Evolutionary conservation across 1,140 invertebrate species (phyloP), one percentile per base, ranked within the genome.

Genomic region (Odontomachus brunneus): DNA sequence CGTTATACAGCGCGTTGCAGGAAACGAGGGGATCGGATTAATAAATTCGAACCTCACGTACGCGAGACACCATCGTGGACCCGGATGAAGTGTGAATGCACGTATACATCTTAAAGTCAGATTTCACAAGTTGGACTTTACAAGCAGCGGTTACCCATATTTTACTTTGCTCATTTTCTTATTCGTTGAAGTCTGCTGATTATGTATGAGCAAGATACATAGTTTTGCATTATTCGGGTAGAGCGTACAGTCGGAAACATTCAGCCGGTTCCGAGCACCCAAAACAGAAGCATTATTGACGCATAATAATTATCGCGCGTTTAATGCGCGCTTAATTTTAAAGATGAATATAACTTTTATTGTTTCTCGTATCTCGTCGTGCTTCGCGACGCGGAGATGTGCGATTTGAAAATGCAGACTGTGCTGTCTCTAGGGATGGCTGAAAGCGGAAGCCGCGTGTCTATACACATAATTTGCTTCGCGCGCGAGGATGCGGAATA

Each of bases 1-100:
- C 7, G 11, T 62, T 0, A 51, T 38, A 38, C n/a, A 53, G 15
- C 65, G 22, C 9, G 38, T 78, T 44, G 33, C 49, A 15, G 63
- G 63, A 69, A 78, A 69, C 19, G 63, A 55, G 49, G n/a, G n/a
- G 29, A 78, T 78, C 67, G 75, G 19, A 78, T 78, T 78, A 78
- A 78, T 69, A 69, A 55, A 78, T 69, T 55, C 12, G 3, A 26
- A 19, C 11, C 26, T 44, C 49, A 53, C 59, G 1, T 51, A 51
- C 48, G 15, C 15, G 19, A 53, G 29, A 76, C 29, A 9, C 3
- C 29, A 38, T 76, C 38, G 53, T 24, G 38, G 24, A 48, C 24
- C 4, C 48, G 66, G 48, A 76, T 11, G 12, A 66, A 17, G 22
- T 29, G 19, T 19, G 24, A 14, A 14, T 19, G 11, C 59, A 51